Conservation (phyloP, 2,888 invertebrate genomes). For the Dorcus hopei region DNA sequence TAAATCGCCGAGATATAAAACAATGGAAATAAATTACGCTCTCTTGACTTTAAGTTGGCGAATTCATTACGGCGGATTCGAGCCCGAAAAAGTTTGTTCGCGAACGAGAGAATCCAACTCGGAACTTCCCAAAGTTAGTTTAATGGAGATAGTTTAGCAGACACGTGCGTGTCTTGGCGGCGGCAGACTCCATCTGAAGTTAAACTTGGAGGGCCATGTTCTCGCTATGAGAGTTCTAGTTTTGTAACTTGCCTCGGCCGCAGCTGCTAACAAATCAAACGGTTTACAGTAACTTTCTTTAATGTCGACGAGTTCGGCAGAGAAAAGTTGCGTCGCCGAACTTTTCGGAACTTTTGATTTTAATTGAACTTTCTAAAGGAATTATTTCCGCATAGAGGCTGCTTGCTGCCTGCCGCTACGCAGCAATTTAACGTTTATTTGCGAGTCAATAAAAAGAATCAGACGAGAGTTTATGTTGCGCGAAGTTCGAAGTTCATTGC, state of each 20-base stretch:
- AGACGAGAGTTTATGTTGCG: no score
- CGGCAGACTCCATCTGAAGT: conserved; percentile 10
- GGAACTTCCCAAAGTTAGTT: conserved; percentile 24
- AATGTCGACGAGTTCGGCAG: conserved; percentile 2
- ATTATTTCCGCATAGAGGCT: neutral
- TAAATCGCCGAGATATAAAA: conserved; percentile 13
- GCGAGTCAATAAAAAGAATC: no score
- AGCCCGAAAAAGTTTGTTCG: conserved; percentile 20
- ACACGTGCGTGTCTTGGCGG: conserved; percentile 23
- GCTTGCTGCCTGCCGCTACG: neutral
- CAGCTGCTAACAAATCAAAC: conserved; percentile 18
- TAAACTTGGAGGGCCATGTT: conserved; percentile 7
- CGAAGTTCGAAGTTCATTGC: no score
- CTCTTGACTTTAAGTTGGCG: conserved; percentile 25
- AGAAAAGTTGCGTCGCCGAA: neutral
- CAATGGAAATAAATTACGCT: conserved; percentile 24
- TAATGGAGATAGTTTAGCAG: conserved; percentile 32
- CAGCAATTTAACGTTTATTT: no score
- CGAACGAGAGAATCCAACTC: conserved; percentile 5
- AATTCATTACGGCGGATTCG: conserved; percentile 28
- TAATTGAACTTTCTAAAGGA: neutral
- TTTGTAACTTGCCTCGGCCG: conserved; percentile 11
- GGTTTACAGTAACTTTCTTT: conserved; percentile 12
- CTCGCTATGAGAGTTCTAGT: conserved; percentile 8
- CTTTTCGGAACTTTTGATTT: neutral